Evolutionary conservation across 1,140 invertebrate species (phyloP).

Genomic region (Tetramorium simillimum): DNA sequence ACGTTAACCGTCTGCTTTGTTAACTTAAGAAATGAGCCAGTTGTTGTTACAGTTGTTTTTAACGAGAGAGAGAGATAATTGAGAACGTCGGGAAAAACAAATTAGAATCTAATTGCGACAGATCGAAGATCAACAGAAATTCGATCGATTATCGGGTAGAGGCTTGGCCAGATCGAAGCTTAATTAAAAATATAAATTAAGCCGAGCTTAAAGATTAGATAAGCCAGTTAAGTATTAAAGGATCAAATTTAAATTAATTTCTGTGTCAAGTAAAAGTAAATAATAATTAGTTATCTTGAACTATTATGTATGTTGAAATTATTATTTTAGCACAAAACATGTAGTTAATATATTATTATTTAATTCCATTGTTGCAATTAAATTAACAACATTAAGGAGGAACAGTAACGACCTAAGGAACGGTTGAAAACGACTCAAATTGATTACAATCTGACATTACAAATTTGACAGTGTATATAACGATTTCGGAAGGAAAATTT

Average conservation of each 20-base stretch:
- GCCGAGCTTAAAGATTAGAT: neutral
- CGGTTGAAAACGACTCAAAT: too few relatives aligned
- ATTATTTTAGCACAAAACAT: too few relatives aligned
- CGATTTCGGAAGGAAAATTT: neutral
- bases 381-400: too few relatives aligned
- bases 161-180: neutral
- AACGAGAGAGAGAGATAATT: conserved; percentile 49
- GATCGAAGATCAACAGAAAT: neutral
- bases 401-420: too few relatives aligned
- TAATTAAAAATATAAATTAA: neutral
- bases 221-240: neutral
- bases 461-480: too few relatives aligned
- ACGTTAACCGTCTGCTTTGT: conserved; percentile 47
- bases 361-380: too few relatives aligned
- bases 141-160: neutral
- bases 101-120: conserved; percentile 2
- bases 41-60: conserved; percentile 54
- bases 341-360: too few relatives aligned
- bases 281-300: too few relatives aligned
- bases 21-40: conserved; percentile 56
- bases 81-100: conserved; percentile 7
- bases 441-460: too few relatives aligned
- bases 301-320: too few relatives aligned
- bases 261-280: too few relatives aligned
- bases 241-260: too few relatives aligned